phyloP scores from a whole-genome alignment of 1,140 invertebrate genomes.

The Hyles vespertilio region DNA sequence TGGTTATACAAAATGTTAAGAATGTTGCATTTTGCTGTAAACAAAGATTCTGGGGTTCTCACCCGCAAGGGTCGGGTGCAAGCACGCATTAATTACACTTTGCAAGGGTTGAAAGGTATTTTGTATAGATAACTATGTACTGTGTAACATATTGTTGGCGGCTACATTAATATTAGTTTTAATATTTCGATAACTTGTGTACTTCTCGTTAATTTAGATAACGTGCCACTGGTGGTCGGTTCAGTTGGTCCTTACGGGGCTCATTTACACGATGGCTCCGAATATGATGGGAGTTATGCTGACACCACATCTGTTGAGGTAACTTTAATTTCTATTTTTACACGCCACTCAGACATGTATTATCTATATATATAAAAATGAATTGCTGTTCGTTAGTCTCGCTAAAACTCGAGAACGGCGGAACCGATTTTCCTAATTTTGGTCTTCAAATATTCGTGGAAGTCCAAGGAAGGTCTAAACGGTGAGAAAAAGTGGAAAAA shows the following conservation, averaged over 20 bases:
- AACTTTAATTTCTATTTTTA: slow-evolving; percentile 7
- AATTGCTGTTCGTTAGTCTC: too few relatives aligned
- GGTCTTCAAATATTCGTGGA: too few relatives aligned
- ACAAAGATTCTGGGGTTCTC: slow-evolving; percentile 41
- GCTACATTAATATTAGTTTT: background rate
- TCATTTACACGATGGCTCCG: slow-evolving; percentile 89
- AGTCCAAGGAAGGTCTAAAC: too few relatives aligned
- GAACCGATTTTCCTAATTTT: too few relatives aligned
- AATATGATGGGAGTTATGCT: slow-evolving; percentile 91
- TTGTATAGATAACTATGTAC: slow-evolving; percentile 11
- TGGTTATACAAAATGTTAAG: slow-evolving; percentile 32
- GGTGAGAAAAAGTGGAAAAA: too few relatives aligned
- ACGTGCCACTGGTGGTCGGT: slow-evolving; percentile 81
- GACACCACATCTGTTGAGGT: slow-evolving; percentile 79
- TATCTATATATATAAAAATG: too few relatives aligned
- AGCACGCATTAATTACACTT: slow-evolving; percentile 65
- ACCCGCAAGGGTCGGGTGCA: slow-evolving; percentile 47
- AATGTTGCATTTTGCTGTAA: slow-evolving; percentile 44
- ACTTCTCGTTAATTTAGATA: slow-evolving; percentile 38
- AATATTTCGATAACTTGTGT: background rate
- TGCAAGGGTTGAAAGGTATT: slow-evolving; percentile 46
- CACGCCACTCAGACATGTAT: too few relatives aligned
- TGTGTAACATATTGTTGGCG: background rate
- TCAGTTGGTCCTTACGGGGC: slow-evolving; percentile 95
- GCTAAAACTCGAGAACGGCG: too few relatives aligned